phyloP scores from a whole-genome alignment of 2,888 invertebrate species.

The Argyresthia goedartella region DNA sequence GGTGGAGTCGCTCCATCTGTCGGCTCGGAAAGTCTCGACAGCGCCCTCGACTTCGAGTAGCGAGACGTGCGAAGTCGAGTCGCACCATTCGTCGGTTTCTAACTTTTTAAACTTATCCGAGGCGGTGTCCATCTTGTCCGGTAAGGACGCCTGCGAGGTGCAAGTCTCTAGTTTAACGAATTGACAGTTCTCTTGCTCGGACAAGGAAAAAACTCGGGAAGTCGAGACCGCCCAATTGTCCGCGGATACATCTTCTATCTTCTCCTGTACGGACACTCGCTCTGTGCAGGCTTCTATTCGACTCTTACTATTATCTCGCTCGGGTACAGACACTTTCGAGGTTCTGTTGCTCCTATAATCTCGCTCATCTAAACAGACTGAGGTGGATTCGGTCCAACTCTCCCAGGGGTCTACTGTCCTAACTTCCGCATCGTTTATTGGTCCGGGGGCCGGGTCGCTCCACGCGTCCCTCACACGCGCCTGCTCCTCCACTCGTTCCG shows the following conservation, averaged over 20 bases:
- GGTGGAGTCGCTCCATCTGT: slow-evolving; percentile 23
- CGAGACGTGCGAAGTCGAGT: slow-evolving; percentile 21
- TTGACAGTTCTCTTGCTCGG: too few relatives aligned
- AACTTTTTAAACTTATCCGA: too few relatives aligned
- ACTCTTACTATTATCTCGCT: too few relatives aligned
- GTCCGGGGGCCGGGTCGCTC: too few relatives aligned
- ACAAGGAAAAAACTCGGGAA: too few relatives aligned
- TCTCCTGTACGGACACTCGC: neutral
- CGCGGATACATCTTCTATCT: neutral
- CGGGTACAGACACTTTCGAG: too few relatives aligned
- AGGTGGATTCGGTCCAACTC: neutral
- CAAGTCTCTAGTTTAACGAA: too few relatives aligned
- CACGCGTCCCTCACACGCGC: too few relatives aligned
- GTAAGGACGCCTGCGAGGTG: neutral
- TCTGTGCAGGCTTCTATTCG: too few relatives aligned
- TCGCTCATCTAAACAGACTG: too few relatives aligned
- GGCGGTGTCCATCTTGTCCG: slow-evolving; percentile 2
- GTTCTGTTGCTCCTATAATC: too few relatives aligned
- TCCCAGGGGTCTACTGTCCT: neutral
- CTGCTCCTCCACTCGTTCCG: slow-evolving; percentile 13
- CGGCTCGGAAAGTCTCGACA: slow-evolving; percentile 5
- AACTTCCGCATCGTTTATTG: neutral
- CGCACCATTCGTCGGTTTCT: slow-evolving; percentile 12
- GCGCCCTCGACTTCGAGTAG: slow-evolving; percentile 22
- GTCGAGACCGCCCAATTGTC: slow-evolving; percentile 1